Evolutionary conservation across 2,113 vertebrate species (phyloP).

Genomic region (Xerus inauris): DNA sequence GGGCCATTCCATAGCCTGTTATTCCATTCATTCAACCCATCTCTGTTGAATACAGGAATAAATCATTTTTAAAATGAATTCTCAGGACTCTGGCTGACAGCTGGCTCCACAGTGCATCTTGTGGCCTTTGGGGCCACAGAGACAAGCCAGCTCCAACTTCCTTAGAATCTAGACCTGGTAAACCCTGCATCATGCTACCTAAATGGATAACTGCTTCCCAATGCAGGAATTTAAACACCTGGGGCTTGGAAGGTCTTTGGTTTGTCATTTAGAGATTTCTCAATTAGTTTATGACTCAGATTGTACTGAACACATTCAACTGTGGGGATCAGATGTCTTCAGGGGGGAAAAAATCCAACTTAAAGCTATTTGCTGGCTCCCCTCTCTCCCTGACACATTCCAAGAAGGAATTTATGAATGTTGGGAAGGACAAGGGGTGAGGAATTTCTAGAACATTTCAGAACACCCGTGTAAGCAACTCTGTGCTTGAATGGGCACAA

Average conservation of each 20-base stretch:
- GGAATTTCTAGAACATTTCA: constrained; percentile 77
- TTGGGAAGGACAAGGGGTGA: constrained; percentile 71
- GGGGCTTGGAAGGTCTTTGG: background rate
- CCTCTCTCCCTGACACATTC: constrained; percentile 73
- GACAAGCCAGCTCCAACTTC: background rate
- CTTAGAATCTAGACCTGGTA: background rate
- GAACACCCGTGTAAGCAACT: constrained; percentile 57
- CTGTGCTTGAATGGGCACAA: constrained; percentile 44
- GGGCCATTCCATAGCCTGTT: background rate
- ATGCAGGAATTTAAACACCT: background rate
- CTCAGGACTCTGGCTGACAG: background rate
- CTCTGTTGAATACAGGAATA: background rate
- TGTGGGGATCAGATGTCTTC: constrained; percentile 62
- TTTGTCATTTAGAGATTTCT: constrained; percentile 42
- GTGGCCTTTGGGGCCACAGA: background rate
- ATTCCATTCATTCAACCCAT: background rate
- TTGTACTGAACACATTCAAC: constrained; percentile 50
- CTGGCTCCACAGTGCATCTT: background rate
- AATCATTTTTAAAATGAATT: background rate
- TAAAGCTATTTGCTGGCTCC: constrained; percentile 64
- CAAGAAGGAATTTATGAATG: constrained; percentile 77
- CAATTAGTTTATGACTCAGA: constrained; percentile 50
- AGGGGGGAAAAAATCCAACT: constrained; percentile 53
- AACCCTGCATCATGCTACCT: background rate
- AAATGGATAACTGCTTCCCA: background rate